These are phyloP conservation scores for Galago senegalensis DNA, from an alignment of 2,797 vertebrate genomes.

Conservation along the genomic window DNA sequence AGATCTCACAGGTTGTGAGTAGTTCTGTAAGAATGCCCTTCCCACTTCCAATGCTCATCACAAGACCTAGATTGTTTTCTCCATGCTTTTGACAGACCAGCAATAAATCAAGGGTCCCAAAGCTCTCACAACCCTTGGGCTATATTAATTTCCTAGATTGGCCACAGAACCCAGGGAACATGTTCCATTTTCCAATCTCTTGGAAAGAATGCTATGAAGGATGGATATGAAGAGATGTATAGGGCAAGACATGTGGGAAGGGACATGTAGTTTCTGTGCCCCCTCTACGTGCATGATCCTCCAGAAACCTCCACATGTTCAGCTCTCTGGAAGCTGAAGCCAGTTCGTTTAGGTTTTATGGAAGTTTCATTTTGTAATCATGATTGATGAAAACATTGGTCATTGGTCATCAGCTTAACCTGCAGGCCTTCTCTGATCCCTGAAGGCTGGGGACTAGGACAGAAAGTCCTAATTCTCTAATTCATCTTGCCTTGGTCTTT, in stretches of 20 bases:
- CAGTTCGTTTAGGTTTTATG: background rate
- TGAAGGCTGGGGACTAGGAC: background rate
- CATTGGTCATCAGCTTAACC: background rate
- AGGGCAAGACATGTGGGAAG: background rate
- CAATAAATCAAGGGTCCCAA: background rate
- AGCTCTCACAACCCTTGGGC: background rate
- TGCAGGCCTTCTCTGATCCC: background rate
- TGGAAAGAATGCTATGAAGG: background rate
- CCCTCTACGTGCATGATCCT: too few relatives aligned
- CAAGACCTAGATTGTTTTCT: background rate
- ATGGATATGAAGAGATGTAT: background rate
- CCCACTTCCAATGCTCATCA: background rate
- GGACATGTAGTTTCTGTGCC: fast-evolving
- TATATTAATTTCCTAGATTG: background rate
- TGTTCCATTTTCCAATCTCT: background rate
- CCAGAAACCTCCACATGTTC: background rate
- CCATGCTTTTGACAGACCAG: background rate
- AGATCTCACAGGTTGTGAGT: background rate
- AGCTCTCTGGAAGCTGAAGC: background rate
- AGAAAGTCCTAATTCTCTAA: background rate
- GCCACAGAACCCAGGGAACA: background rate
- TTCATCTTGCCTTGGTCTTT: background rate
- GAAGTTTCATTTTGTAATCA: background rate
- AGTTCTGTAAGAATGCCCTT: background rate
- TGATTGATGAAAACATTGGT: background rate